Conservation (phyloP, 2,888 invertebrate species). For the Drosophila greeni region DNA sequence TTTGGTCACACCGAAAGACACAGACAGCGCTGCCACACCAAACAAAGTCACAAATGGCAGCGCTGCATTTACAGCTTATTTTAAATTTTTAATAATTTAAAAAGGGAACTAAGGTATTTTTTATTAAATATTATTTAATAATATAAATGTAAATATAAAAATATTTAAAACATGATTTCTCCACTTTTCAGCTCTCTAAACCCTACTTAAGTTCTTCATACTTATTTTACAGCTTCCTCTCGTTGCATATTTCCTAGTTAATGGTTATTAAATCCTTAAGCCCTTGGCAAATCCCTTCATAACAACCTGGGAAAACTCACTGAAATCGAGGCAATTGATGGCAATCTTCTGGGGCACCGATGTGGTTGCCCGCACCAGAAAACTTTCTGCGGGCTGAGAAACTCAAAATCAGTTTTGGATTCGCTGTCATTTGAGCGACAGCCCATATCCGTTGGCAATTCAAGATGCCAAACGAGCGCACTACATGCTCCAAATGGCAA, state of each 20-base stretch:
- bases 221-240: neutral
- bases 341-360: constrained; percentile 14
- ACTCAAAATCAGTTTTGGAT: constrained; percentile 24
- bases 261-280: neutral
- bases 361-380: neutral
- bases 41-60: too few relatives aligned
- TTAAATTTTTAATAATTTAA: too few relatives aligned
- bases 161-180: neutral
- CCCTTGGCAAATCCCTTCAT: neutral
- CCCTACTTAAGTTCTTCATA: too few relatives aligned
- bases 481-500: constrained; percentile 11
- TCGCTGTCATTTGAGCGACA: constrained; percentile 33
- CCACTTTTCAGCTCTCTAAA: too few relatives aligned
- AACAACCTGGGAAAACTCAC: constrained; percentile 14
- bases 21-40: too few relatives aligned
- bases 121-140: too few relatives aligned
- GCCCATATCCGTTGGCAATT: constrained; percentile 28
- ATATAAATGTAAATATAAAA: neutral
- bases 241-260: neutral
- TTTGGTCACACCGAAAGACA: too few relatives aligned
- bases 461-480: constrained; percentile 23
- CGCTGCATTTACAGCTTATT: too few relatives aligned
- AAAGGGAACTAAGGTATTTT: too few relatives aligned
- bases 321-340: constrained; percentile 16
- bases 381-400: constrained; percentile 22